These are phyloP conservation scores for Rhynchonycteris naso DNA, from an alignment of 2,797 vertebrate species.

Conservation along the genomic window DNA sequence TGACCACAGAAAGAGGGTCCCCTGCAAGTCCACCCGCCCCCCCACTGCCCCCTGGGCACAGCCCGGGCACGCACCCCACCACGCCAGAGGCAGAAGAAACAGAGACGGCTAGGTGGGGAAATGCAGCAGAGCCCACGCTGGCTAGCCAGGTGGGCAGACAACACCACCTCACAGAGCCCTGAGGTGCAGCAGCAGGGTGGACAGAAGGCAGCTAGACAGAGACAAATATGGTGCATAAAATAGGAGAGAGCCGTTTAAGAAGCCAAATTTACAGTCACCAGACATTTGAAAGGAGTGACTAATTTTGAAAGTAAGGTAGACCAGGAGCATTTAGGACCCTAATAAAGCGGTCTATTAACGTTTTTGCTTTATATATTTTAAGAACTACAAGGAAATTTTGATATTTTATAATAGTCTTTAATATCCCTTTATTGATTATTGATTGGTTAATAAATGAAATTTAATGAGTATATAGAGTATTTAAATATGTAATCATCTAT, in stretches of 20 bases:
- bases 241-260: neutral
- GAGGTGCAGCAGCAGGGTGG: neutral
- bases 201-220: neutral
- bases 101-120: neutral
- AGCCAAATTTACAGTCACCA: neutral
- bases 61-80: neutral
- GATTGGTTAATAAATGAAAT: neutral
- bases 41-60: neutral
- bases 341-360: neutral
- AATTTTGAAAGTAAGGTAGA: neutral
- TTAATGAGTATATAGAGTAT: neutral
- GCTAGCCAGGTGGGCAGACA: neutral
- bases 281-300: neutral
- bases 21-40: neutral
- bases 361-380: neutral
- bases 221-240: accelerated
- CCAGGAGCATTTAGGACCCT: neutral
- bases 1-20: accelerated
- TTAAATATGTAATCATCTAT: neutral
- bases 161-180: neutral
- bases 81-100: no score
- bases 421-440: neutral
- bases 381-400: neutral
- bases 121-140: accelerated
- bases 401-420: neutral